Base-by-base conservation (phyloP, 2,888 invertebrate genomes). In the Melipona beecheii region DNA sequence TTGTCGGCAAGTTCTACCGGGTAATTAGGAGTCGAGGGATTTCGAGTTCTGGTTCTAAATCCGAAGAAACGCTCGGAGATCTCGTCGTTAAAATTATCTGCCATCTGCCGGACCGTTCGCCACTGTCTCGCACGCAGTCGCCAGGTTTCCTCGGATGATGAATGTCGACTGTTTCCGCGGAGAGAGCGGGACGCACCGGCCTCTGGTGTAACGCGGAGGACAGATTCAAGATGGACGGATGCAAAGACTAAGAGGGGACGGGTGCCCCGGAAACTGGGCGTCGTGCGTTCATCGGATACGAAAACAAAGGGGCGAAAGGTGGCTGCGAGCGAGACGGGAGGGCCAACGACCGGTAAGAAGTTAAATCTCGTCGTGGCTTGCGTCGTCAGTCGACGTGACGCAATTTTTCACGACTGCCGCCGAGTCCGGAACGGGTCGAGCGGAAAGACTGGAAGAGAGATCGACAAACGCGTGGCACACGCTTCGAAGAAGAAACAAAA, bases 91-190 rank as follows among this genome's bases (percentile, higher is more conserved):
- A 66, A 52, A 56, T 71, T 17, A 50, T 69, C 52, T 54, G 9
- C 11, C 36, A 68, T 27, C 62, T 62, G 52, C 43, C 31, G 54
- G 60, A 19, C 50, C 31, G 36, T 27, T 82, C 27, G 11, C 31
- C n/a, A 56, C 24, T 24, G 65, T 56, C 27, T 21, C 43, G 9
- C n/a, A 17, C n/a, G 50, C 15, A 43, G 2, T 52, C 31, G 43
- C 15, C 60, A n/a, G n/a, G 87, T 91, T 88, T 88, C 73, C 81
- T 75, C 85, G 87, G 90, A 91, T 93, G 92, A 93, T 93, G 90
- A 91, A 93, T 93, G 91, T 74, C 65, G 86, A 83, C 72, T 43
- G 69, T 68, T 76, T 72, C 80, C 71, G 60, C n/a, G 19, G 2
- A 49, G 58, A 36, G 58, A 36, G 65, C 6, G 19, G n/a, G 13